A percentile compares a stretch with the other conserved stretches of the same genome.
phyloP scores from a whole-genome alignment of 2,113 vertebrate species.

The Zosterops lateralis region DNA sequence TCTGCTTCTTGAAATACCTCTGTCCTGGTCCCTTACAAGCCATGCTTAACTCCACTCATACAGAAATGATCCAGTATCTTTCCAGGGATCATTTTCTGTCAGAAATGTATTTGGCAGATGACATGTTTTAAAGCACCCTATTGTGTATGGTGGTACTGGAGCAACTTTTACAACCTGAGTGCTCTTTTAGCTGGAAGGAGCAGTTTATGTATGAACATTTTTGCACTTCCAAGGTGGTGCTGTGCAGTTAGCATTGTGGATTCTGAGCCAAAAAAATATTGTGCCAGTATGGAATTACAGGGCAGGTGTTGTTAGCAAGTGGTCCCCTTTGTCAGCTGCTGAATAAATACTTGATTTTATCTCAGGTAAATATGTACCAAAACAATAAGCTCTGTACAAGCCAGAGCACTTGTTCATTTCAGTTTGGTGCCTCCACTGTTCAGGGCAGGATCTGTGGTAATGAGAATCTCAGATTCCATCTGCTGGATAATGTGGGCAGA shows the following conservation, averaged over 20 bases:
- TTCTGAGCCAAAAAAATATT: neutral
- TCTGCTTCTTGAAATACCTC: neutral
- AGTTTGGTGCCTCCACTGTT: neutral
- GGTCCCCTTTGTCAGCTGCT: neutral
- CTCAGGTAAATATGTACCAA: neutral
- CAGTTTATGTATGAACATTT: neutral
- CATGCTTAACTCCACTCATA: conserved; percentile 31
- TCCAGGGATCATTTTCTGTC: conserved; percentile 54
- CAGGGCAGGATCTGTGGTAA: neutral
- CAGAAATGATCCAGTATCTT: conserved; percentile 59
- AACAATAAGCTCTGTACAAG: neutral
- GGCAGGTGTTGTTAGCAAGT: neutral
- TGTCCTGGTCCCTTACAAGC: conserved; percentile 21
- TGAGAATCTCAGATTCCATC: neutral
- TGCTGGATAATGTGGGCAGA: neutral
- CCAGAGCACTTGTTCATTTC: neutral
- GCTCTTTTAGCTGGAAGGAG: neutral
- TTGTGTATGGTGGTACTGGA: neutral
- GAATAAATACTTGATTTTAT: neutral
- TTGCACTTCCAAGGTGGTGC: neutral
- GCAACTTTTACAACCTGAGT: neutral
- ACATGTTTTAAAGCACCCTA: neutral
- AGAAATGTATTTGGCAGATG: conserved; percentile 3
- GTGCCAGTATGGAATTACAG: neutral
- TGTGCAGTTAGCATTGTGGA: neutral